Conservation (phyloP, 2,888 invertebrate genomes). For the Iselma pallidipennis region DNA sequence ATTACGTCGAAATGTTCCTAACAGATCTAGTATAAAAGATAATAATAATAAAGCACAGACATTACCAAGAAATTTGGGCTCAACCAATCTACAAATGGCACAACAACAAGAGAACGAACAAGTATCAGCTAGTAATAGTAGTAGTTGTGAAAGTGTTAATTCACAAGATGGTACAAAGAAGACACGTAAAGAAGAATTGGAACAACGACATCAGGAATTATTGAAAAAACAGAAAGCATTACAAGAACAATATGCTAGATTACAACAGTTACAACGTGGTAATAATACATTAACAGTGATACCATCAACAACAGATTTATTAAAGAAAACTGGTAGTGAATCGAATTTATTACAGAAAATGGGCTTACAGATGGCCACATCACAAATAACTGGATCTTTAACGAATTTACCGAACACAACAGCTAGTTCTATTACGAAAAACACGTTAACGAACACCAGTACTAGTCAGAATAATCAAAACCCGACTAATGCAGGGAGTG, state of each 20-base stretch:
- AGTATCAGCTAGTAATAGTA: conserved; percentile 66
- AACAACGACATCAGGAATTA: conserved; percentile 86
- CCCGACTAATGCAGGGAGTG: conserved; percentile 14
- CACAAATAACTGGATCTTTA: conserved; percentile 64
- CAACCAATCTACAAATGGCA: conserved; percentile 48
- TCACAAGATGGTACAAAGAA: conserved; percentile 70
- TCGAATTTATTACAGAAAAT: conserved; percentile 83
- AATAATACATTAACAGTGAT: conserved; percentile 66
- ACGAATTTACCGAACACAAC: conserved; percentile 62
- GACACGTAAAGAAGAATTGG: conserved; percentile 73
- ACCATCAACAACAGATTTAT: conserved; percentile 65
- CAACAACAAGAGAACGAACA: conserved; percentile 46
- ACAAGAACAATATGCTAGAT: conserved; percentile 88
- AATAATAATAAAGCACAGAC: conserved; percentile 55
- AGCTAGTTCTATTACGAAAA: conserved; percentile 41
- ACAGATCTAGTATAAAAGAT: conserved; percentile 53
- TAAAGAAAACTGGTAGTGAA: conserved; percentile 89
- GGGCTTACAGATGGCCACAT: conserved; percentile 68
- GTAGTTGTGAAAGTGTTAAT: conserved; percentile 77
- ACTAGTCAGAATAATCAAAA: conserved; percentile 16
- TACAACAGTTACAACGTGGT: conserved; percentile 85
- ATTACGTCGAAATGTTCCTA: conserved; percentile 51
- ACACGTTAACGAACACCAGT: conserved; percentile 39
- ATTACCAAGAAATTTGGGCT: conserved; percentile 54
- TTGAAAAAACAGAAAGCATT: conserved; percentile 84